These are phyloP conservation scores for Petrocephalus zakoni DNA, from an alignment of 2,113 vertebrate genomes.

Conservation along the genomic window DNA sequence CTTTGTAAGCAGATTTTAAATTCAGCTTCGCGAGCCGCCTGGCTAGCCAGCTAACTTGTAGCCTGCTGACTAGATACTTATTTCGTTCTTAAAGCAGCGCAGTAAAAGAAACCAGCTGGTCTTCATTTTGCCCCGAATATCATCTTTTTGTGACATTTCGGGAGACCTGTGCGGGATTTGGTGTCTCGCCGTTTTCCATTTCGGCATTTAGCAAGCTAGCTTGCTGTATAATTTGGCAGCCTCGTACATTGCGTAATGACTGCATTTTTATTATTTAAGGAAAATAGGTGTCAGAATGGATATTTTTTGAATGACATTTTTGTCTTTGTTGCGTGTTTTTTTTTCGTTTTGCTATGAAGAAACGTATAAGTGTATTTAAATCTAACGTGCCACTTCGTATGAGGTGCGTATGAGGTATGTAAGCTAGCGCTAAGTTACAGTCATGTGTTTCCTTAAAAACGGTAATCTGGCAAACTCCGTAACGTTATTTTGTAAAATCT, in stretches of 20 bases:
- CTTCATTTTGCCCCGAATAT: background rate
- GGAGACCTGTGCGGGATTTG: background rate
- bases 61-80: conserved; percentile 11
- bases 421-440: background rate
- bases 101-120: background rate
- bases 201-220: conserved; percentile 4
- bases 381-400: background rate
- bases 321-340: background rate
- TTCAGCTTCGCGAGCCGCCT: conserved; percentile 16
- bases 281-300: background rate
- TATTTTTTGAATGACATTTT: conserved; percentile 15
- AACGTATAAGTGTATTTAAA: conserved; percentile 23
- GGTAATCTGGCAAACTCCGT: background rate
- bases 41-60: conserved; percentile 21
- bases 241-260: conserved; percentile 23
- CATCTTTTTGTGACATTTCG: background rate
- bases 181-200: background rate
- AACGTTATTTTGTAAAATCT: background rate
- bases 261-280: conserved; percentile 1
- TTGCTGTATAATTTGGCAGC: conserved; percentile 14
- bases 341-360: background rate
- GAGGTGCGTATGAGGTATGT: background rate
- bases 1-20: conserved; percentile 25
- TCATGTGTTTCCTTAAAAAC: background rate
- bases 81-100: background rate